phyloP scores from a whole-genome alignment of 2,888 invertebrate species.

The Caenorhabditis becei region DNA sequence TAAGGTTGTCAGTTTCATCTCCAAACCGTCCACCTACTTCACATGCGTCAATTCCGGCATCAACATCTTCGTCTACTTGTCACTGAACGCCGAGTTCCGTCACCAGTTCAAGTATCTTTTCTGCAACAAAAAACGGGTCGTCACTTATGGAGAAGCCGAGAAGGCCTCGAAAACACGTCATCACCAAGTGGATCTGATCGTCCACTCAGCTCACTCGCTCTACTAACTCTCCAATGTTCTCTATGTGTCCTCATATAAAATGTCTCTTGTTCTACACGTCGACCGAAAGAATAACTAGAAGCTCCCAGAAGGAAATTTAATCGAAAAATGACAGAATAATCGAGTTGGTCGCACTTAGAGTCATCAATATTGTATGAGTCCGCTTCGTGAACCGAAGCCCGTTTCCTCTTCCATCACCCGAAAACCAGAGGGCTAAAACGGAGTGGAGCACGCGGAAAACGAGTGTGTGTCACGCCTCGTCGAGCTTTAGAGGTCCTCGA shows the following conservation, averaged over 20 bases:
- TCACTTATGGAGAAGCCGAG: constrained; percentile 54
- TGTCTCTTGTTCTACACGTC: background rate
- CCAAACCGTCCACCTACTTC: constrained; percentile 70
- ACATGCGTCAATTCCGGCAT: constrained; percentile 73
- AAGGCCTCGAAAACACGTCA: constrained; percentile 44
- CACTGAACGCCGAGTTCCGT: constrained; percentile 69
- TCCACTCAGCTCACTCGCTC: constrained; percentile 47
- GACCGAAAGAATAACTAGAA: background rate
- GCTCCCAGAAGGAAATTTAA: constrained; percentile 9
- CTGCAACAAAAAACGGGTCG: constrained; percentile 57
- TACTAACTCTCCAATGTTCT: constrained; percentile 20
- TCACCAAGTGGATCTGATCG: constrained; percentile 44
- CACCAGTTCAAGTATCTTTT: constrained; percentile 63
- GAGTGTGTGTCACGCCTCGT: constrained; percentile 50
- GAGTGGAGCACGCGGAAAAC: constrained; percentile 10
- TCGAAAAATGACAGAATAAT: constrained; percentile 49
- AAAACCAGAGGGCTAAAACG: background rate
- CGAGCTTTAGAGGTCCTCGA: constrained; percentile 57
- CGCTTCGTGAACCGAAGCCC: background rate
- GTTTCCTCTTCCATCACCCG: background rate
- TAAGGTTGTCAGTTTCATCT: constrained; percentile 67
- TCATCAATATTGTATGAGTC: constrained; percentile 56
- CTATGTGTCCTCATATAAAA: background rate
- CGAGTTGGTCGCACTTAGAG: constrained; percentile 40
- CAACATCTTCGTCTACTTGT: constrained; percentile 72